Base-by-base conservation (phyloP, 2,888 invertebrate genomes). In the Bellardia pandia region DNA sequence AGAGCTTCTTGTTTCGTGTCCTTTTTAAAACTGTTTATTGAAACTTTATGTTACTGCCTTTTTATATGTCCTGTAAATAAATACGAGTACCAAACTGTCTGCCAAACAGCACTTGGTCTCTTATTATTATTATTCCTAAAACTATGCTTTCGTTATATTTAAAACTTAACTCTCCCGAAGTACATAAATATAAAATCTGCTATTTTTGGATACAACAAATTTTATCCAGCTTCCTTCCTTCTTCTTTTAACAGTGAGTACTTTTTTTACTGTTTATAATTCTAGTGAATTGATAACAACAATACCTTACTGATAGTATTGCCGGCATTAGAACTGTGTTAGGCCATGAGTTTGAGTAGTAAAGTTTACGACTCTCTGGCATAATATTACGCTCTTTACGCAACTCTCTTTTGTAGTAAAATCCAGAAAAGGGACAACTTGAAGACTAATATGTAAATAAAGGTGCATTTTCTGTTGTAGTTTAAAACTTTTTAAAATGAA, bases 21-120 rank as follows among this genome's bases (percentile, higher is more conserved):
- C 75, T 69, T 75, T 75, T 79, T 53, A 42, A 3, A 75, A 82
- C 87, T 87, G 71, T 78, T 84, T 69, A 62, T 75, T 71, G 71
- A 40, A 76, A 87, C 9, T 56, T 74, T 69, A 53, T 33, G 23
- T 75, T 48, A 64, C 42, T 75, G 56, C 16, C 69, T 64, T 85
- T 87, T 85, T 85, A 82, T 85, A 82, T 53, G 30, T 74, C 42
- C 71, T 78, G 64, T 48, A 37, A 30, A 42, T 64, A 23, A 30
- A 48, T 37, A 33, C 40, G 56, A 66, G 42, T n/a, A 53, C 16
- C 14, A 13, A 60, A 60, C 33, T 30, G 30, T 60, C 45, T 45
- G 33, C 37, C 14, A 3, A 37, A 37, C 16, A 48, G 5, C 16
- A 37, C 14, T 37, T 37, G 33, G 62, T 81, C 84, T 72, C 72